Evolutionary conservation across 2,113 vertebrate genomes (phyloP).

Genomic region (Leptocoma aspasia): DNA sequence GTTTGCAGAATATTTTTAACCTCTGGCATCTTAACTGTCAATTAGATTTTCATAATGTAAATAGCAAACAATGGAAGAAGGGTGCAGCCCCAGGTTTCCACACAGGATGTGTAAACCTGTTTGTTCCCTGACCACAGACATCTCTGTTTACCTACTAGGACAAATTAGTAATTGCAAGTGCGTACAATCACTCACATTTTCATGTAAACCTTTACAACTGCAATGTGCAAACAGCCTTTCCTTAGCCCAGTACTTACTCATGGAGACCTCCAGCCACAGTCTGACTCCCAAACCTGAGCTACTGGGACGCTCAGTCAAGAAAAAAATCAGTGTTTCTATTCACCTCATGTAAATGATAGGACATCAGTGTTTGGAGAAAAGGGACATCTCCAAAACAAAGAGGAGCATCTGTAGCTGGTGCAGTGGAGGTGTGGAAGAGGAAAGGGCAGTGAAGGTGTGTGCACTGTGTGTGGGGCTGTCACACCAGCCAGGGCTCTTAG

Average conservation of each 20-base stretch:
- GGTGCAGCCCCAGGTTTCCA: neutral
- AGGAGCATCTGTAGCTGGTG: neutral
- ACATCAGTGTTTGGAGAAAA: neutral
- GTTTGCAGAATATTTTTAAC: conserved; percentile 36
- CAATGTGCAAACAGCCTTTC: neutral
- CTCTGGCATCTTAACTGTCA: neutral
- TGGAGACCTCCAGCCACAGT: neutral
- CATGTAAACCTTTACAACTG: neutral
- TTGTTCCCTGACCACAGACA: neutral
- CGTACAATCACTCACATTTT: neutral
- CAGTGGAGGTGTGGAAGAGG: neutral
- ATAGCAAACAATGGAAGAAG: conserved; percentile 34
- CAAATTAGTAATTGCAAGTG: neutral
- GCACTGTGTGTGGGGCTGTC: accelerated
- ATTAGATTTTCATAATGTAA: conserved; percentile 23
- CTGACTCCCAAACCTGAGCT: neutral
- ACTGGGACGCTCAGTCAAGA: neutral
- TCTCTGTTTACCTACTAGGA: conserved; percentile 1
- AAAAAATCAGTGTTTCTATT: neutral
- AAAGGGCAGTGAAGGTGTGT: neutral
- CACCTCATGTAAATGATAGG: neutral
- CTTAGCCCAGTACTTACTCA: neutral
- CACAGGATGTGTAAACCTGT: neutral
- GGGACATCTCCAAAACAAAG: neutral
- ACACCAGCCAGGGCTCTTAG: accelerated